A percentile compares a stretch with the other conserved stretches of the same genome.
phyloP scores from a whole-genome alignment of 2,888 invertebrate species.

The Leuctra nigra region DNA sequence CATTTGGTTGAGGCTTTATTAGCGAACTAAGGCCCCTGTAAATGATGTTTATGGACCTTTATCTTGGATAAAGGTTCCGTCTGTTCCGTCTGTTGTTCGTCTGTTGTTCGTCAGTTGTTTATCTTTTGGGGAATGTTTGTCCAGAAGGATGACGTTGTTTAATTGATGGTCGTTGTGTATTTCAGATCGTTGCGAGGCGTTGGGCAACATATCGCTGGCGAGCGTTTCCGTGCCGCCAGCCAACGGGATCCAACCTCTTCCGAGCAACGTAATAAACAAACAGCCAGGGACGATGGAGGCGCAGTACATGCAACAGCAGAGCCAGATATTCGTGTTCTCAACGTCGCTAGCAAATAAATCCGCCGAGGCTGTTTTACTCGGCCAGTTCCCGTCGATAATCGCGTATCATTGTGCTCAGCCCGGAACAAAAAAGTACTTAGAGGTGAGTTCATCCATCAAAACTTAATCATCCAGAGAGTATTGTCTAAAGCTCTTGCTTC shows the following conservation, averaged over 20 bases:
- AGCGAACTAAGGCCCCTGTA: too few relatives aligned
- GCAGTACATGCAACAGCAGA: conserved; percentile 90
- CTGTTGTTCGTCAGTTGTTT: too few relatives aligned
- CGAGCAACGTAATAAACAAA: conserved; percentile 71
- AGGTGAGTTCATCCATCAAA: conserved; percentile 48
- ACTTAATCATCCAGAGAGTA: too few relatives aligned
- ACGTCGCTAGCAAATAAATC: conserved; percentile 91
- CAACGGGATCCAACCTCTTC: conserved; percentile 59
- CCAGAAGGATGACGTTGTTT: neutral
- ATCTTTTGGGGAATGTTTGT: too few relatives aligned
- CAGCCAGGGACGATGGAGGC: conserved; percentile 74
- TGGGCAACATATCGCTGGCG: conserved; percentile 20
- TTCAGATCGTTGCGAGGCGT: conserved; percentile 23
- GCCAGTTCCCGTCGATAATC: conserved; percentile 86
- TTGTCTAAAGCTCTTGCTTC: too few relatives aligned
- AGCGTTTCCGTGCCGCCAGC: conserved; percentile 29
- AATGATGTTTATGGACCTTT: too few relatives aligned
- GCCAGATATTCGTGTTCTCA: conserved; percentile 96
- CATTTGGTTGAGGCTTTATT: too few relatives aligned
- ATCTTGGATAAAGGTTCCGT: too few relatives aligned
- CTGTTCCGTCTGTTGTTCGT: too few relatives aligned
- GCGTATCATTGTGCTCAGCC: conserved; percentile 95
- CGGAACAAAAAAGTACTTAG: conserved; percentile 88
- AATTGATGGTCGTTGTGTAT: neutral
- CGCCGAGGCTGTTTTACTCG: conserved; percentile 84